Evolutionary conservation across 2,113 vertebrate genomes (phyloP).

Genomic region (Thamnophis sirtalis): DNA sequence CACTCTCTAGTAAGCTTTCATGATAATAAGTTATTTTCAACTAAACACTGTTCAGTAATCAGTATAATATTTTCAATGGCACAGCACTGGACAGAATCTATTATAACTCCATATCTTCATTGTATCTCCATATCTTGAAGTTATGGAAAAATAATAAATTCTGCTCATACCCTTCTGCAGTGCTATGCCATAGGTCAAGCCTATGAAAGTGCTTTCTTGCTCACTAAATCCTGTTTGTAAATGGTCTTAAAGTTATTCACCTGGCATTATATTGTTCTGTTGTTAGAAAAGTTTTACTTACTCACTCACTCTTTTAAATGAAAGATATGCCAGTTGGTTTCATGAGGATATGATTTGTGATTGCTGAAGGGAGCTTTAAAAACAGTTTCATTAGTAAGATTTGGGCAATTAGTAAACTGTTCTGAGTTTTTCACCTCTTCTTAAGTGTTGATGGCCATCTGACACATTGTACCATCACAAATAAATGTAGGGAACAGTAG

Average conservation of each 20-base stretch:
- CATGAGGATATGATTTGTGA: neutral
- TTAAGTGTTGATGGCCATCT: neutral
- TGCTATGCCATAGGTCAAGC: neutral
- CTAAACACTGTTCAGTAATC: neutral
- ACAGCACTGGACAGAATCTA: neutral
- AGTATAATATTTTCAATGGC: slow-evolving; percentile 10
- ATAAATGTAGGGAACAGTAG: neutral
- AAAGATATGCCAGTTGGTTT: neutral
- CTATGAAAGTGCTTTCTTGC: neutral
- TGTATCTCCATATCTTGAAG: too few species aligned
- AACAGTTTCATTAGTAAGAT: neutral
- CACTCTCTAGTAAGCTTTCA: slow-evolving; percentile 37
- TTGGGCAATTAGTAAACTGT: neutral
- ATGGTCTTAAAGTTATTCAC: neutral
- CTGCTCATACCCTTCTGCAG: too few species aligned
- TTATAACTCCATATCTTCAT: neutral
- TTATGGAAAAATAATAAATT: too few species aligned
- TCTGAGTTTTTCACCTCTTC: neutral
- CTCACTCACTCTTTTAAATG: neutral
- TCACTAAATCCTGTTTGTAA: neutral
- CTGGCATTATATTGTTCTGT: neutral
- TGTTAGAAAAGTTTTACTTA: neutral
- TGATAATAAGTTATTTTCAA: slow-evolving; percentile 52
- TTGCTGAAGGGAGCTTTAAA: neutral
- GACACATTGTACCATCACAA: neutral